A percentile compares a stretch with the other conserved stretches of the same genome.
Evolutionary conservation across 2,113 vertebrate genomes (phyloP).

Genomic region (Arizona elegans): DNA sequence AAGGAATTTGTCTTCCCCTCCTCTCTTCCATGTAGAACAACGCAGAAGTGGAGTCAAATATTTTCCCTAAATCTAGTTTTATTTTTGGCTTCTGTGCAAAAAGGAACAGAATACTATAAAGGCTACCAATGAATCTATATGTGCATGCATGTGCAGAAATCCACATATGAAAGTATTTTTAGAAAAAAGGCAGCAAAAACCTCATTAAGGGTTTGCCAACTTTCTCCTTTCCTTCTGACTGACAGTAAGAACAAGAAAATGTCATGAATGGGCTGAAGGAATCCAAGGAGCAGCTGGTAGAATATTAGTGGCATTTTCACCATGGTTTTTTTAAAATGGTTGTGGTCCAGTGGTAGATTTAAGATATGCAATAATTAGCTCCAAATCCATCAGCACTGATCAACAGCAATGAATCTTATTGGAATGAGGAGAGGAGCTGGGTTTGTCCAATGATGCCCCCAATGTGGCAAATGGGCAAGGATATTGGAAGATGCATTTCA

Average conservation of each 20-base stretch:
- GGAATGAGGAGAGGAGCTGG: not conserved
- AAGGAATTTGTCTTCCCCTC: not conserved
- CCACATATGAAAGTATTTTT: not conserved
- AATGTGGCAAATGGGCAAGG: not conserved
- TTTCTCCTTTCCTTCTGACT: not conserved
- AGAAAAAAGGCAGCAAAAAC: not conserved
- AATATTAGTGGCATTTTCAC: not conserved
- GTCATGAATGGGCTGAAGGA: not conserved
- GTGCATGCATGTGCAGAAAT: not conserved
- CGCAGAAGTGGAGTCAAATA: not conserved
- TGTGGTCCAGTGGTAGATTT: not conserved
- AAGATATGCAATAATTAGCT: not conserved
- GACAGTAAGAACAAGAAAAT: not conserved
- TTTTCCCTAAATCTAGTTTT: not conserved
- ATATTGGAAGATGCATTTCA: not conserved
- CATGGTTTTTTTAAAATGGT: not conserved
- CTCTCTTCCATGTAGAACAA: not conserved
- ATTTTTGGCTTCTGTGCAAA: not conserved
- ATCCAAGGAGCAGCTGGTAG: fast-evolving
- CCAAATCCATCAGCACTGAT: not conserved
- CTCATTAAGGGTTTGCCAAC: not conserved
- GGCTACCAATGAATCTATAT: not conserved
- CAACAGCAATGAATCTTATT: not conserved
- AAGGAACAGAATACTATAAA: not conserved
- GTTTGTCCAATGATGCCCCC: not conserved